Conservation (phyloP, 2,888 invertebrate species). For the Esperia sulphurella region DNA sequence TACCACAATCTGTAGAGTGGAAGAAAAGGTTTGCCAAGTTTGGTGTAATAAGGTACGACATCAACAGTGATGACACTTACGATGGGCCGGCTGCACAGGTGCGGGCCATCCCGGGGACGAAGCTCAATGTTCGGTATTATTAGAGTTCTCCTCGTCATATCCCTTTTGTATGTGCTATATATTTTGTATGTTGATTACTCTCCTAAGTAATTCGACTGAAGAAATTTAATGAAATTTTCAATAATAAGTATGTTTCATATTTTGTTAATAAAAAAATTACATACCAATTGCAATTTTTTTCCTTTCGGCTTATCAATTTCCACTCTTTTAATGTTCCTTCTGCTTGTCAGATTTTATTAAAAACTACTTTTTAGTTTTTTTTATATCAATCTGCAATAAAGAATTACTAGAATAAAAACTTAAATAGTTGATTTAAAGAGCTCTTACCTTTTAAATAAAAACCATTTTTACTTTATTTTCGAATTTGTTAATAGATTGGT, state of each 20-base stretch:
- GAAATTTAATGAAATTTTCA: too few species aligned
- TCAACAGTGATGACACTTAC: slow-evolving; percentile 65
- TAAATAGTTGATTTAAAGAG: too few species aligned
- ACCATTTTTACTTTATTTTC: too few species aligned
- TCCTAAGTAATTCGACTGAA: slow-evolving; percentile 37
- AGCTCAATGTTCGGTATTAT: slow-evolving; percentile 77
- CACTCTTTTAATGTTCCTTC: too few species aligned
- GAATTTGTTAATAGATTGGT: too few species aligned
- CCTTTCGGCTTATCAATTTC: too few species aligned
- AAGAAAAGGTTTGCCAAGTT: slow-evolving; percentile 67
- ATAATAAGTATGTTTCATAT: not conserved
- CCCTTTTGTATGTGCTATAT: slow-evolving; percentile 64
- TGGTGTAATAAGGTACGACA: slow-evolving; percentile 67
- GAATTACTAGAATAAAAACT: too few species aligned
- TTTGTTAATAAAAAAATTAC: slow-evolving; percentile 9
- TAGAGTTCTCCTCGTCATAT: slow-evolving; percentile 58
- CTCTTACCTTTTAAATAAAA: too few species aligned
- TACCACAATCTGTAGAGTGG: slow-evolving; percentile 54
- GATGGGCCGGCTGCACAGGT: slow-evolving; percentile 72
- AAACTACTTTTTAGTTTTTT: too few species aligned
- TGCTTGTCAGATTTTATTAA: too few species aligned
- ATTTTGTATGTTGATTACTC: slow-evolving; percentile 65
- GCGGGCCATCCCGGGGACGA: slow-evolving; percentile 68
- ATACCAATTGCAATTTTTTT: not conserved
- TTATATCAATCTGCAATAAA: too few species aligned